Evolutionary conservation across 2,113 vertebrate species (phyloP).

Genomic region (crab-eating macaque (Macaca fascicularis)): DNA sequence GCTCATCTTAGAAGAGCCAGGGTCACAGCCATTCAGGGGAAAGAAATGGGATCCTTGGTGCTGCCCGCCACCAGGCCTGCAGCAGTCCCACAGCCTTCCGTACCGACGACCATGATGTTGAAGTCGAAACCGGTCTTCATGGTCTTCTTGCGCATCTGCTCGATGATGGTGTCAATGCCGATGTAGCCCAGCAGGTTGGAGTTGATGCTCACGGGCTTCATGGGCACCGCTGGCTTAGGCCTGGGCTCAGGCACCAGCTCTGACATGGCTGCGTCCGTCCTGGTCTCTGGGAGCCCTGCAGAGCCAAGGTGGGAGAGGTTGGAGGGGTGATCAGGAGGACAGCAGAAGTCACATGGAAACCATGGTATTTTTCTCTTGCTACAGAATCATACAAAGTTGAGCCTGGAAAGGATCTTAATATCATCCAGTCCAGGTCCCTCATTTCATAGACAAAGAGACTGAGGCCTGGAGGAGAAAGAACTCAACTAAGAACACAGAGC

Average conservation of each 20-base stretch:
- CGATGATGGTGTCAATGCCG: constrained; percentile 97
- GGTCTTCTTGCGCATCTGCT: constrained; percentile 99
- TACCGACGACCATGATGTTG: constrained; percentile 98
- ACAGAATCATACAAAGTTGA: not conserved
- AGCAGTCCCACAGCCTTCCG: not conserved
- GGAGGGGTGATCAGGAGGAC: rapidly evolving
- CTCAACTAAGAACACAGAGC: not conserved
- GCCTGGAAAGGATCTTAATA: not conserved
- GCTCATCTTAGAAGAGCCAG: not conserved
- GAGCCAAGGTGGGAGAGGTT: constrained; percentile 26
- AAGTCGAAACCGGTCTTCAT: constrained; percentile 99
- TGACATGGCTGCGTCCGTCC: constrained; percentile 90
- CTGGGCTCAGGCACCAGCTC: constrained; percentile 94
- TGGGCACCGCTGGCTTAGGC: constrained; percentile 94
- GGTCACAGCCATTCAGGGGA: not conserved
- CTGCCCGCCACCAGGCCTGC: not conserved
- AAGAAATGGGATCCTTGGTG: not conserved
- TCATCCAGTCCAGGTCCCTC: not conserved
- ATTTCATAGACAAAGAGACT: not conserved
- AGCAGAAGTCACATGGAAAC: not conserved
- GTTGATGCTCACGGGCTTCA: constrained; percentile 93
- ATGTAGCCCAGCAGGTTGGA: constrained; percentile 94
- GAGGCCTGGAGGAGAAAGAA: not conserved
- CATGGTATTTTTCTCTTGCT: not conserved
- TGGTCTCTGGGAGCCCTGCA: constrained; percentile 86